Evolutionary conservation across 2,113 vertebrate genomes (phyloP), one percentile per base, ranked within the genome.

Genomic region (Phalacrocorax aristotelis): DNA sequence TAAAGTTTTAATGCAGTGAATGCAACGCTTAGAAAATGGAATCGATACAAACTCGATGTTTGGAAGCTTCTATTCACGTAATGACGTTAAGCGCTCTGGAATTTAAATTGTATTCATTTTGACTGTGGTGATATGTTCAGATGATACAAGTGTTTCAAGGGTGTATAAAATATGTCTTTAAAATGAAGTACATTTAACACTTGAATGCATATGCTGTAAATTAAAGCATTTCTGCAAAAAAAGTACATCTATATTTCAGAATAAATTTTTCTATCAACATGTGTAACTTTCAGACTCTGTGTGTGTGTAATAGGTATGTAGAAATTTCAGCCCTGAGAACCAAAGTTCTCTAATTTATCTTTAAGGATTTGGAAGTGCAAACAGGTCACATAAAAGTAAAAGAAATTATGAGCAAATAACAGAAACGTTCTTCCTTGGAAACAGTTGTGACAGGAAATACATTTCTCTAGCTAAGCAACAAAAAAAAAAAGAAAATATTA

Each of bases 31-130:
- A 87, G 82, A 66, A 87, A 85, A 91, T 12, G 7, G 65, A 91
- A 95, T 95, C 84, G 76, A 90, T 95, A 91, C 65, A 90, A 97
- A 95, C 60, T 51, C 71, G 54, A 83, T 79, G 61, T 89, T 94
- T 83, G 69, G 81, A 91, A 86, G 52, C 79, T 92, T 76, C 94
- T 97, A 72, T 80, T 95, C 93, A 49, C 81, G 40, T 70, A 93
- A 94, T 49, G 42, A 66, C 82, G 93, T 91, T 94, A 95, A 71
- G 36, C 34, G 87, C 70, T 65, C 87, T 36, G 44, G 60, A 95
- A 93, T 94, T 95, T 75, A 75, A 81, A 86, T 86, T 79, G 55
- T 48, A 54, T 78, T 92, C 34, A 32, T 88, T 95, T 96, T 82
- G 46, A 81, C 62, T 68, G 72, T 4, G 30, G 22, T 94, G 87